phyloP scores from a whole-genome alignment of 1,140 invertebrate species.

The Varroa destructor region DNA sequence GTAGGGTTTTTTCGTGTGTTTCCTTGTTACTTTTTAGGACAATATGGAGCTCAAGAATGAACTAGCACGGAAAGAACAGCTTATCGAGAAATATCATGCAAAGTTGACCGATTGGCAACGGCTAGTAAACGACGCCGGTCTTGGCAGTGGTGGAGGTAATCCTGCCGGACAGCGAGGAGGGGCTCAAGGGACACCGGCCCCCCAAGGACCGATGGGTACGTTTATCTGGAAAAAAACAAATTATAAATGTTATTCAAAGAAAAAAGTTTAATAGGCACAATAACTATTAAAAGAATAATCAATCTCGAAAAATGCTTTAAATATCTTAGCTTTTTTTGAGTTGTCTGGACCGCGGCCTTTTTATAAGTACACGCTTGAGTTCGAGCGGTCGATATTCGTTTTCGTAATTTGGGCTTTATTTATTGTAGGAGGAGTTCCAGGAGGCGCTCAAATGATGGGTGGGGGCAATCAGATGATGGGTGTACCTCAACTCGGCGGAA shows the following conservation, averaged over 20 bases:
- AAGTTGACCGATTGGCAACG: slow-evolving; percentile 78
- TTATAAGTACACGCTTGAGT: too few species aligned
- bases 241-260: slow-evolving; percentile 30
- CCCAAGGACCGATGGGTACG: slow-evolving; percentile 27
- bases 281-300: too few species aligned
- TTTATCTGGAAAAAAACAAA: slow-evolving; percentile 30
- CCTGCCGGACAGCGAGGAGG: slow-evolving; percentile 44
- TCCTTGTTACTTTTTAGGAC: slow-evolving; percentile 45
- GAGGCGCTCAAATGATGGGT: slow-evolving; percentile 32
- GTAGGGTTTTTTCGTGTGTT: not conserved
- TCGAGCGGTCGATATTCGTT: too few species aligned
- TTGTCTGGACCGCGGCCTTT: too few species aligned
- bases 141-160: slow-evolving; percentile 36
- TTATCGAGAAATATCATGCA: slow-evolving; percentile 74
- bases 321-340: too few species aligned
- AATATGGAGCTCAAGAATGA: slow-evolving; percentile 68
- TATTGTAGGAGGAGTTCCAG: slow-evolving; percentile 31
- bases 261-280: too few species aligned
- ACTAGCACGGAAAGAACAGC: slow-evolving; percentile 66
- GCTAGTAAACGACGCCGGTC: slow-evolving; percentile 56
- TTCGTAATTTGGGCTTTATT: slow-evolving; percentile 22
- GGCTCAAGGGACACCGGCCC: slow-evolving; percentile 37
- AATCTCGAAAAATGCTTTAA: too few species aligned
- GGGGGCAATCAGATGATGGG: slow-evolving; percentile 32
- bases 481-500: slow-evolving; percentile 29